Percentiles rank a stretch among this genome's conserved stretches.
phyloP scores from a whole-genome alignment of 2,888 invertebrate genomes.

The Scaptodrosophila latifasciaeformis region DNA sequence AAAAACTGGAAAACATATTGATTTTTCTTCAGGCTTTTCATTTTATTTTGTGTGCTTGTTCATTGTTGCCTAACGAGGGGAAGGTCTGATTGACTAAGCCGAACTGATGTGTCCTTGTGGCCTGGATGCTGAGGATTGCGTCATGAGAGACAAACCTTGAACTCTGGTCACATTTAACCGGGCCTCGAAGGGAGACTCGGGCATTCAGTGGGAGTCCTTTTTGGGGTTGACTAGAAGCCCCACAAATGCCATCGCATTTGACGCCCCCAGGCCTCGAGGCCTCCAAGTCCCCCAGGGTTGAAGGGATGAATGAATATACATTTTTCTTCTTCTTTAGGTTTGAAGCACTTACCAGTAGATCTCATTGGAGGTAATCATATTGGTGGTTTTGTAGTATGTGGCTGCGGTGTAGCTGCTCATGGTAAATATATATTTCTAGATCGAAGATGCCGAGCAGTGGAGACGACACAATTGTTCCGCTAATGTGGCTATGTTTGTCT shows the following conservation, averaged over 20 bases:
- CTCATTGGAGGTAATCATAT: constrained; percentile 72
- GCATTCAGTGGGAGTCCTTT: constrained; percentile 1
- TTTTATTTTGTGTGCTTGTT: no score
- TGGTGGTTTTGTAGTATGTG: constrained; percentile 65
- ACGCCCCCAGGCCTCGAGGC: no score
- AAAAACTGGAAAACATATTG: constrained; percentile 1
- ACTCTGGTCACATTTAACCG: constrained; percentile 21
- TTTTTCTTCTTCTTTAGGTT: no score
- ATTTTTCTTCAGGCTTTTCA: no score
- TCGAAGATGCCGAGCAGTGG: no score
- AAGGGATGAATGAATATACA: no score
- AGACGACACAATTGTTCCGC: no score
- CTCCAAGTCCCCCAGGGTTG: no score
- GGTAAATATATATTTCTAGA: constrained; percentile 15
- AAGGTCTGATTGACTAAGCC: no score
- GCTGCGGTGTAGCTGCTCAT: constrained; percentile 65
- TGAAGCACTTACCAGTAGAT: constrained; percentile 72
- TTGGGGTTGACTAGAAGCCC: constrained; percentile 17
- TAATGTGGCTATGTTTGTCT: constrained; percentile 37
- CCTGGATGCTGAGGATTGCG: constrained; percentile 38
- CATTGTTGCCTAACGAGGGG: no score
- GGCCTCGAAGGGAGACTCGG: neutral
- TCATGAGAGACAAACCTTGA: constrained; percentile 36
- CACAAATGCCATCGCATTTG: constrained; percentile 27
- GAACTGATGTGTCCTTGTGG: no score